Percentiles rank a stretch among this genome's conserved stretches.
These are phyloP conservation scores for Steinernema hermaphroditum DNA, from an alignment of 2,888 invertebrate genomes.

Conservation along the genomic window DNA sequence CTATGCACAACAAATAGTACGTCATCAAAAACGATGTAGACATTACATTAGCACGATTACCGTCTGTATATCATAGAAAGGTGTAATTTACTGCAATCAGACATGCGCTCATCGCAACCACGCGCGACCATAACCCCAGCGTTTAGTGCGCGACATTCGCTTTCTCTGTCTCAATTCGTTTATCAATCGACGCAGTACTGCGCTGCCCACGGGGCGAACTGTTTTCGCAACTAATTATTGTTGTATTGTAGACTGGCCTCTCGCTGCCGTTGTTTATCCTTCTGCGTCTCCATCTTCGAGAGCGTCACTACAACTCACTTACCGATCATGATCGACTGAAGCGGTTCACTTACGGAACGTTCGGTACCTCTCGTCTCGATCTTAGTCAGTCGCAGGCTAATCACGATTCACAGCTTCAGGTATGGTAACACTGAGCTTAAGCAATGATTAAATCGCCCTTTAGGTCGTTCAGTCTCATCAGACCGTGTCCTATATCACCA, in stretches of 20 bases:
- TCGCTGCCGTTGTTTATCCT: conserved; percentile 65
- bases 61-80: too few species aligned
- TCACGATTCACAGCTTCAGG: background rate
- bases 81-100: too few species aligned
- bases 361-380: conserved; percentile 34
- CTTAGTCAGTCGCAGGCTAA: background rate
- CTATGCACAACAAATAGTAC: too few species aligned
- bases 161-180: conserved; percentile 12
- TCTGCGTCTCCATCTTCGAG: conserved; percentile 57
- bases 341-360: conserved; percentile 60
- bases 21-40: too few species aligned
- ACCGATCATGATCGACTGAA: conserved; percentile 54
- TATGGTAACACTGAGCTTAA: background rate
- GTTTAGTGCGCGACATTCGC: conserved; percentile 10
- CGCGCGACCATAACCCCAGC: too few species aligned
- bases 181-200: too few species aligned
- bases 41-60: too few species aligned
- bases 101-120: too few species aligned
- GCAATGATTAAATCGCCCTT: background rate
- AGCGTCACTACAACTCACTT: conserved; percentile 58
- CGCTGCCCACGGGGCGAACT: too few species aligned
- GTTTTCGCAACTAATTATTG: background rate
- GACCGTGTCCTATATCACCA: conserved; percentile 35
- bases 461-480: background rate
- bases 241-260: conserved; percentile 52